A percentile compares a stretch with the other conserved stretches of the same genome.
phyloP scores from a whole-genome alignment of 2,113 vertebrate species.

The Ploceus nigricollis region DNA sequence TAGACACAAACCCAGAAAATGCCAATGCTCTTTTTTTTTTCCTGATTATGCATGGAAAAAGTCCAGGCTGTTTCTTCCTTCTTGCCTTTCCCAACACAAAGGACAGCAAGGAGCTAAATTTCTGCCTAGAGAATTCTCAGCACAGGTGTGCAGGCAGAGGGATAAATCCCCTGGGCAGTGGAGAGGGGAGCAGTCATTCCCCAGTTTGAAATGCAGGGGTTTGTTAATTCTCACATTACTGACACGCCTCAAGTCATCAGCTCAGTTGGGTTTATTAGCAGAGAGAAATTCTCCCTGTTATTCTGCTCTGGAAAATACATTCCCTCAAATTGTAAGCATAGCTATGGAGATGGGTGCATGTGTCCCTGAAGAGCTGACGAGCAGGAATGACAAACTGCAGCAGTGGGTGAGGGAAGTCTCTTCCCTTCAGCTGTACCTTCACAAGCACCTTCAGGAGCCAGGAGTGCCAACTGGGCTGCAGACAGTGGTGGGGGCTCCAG shows the following conservation, averaged over 20 bases:
- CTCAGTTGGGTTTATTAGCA: neutral
- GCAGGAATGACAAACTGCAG: neutral
- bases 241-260: neutral
- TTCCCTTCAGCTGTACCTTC: neutral
- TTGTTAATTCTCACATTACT: neutral
- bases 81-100: neutral
- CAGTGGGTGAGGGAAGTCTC: neutral
- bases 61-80: neutral
- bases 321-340: neutral
- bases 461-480: neutral
- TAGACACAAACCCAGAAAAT: neutral
- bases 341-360: neutral
- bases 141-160: neutral
- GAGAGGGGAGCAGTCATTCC: neutral
- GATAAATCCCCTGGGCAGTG: neutral
- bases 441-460: neutral
- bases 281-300: neutral
- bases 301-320: neutral
- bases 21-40: neutral
- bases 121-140: neutral
- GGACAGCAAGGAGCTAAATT: neutral
- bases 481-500: neutral
- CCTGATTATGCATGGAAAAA: neutral
- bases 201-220: neutral
- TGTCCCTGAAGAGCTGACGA: neutral